Evolutionary conservation across 2,113 vertebrate genomes (phyloP).

Genomic region (Rhinopomastus cyanomelas): DNA sequence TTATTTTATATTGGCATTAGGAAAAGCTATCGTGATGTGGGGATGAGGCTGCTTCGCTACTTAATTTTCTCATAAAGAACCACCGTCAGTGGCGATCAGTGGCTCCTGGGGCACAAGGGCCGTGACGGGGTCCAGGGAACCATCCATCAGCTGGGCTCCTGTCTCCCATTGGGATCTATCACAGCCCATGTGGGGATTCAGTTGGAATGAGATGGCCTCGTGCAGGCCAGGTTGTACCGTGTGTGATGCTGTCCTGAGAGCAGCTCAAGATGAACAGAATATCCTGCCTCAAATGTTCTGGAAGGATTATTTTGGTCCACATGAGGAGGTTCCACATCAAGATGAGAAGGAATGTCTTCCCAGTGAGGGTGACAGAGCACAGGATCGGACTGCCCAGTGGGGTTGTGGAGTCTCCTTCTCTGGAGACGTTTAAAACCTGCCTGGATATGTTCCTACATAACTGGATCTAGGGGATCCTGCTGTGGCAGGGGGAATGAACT

Average conservation of each 20-base stretch:
- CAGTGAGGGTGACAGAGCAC: too few species aligned
- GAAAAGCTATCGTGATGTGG: background rate
- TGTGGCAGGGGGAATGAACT: too few species aligned
- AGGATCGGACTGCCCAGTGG: too few species aligned
- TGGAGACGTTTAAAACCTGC: too few species aligned
- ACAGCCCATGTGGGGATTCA: rapidly evolving
- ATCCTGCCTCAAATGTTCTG: background rate
- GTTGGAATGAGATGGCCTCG: rapidly evolving
- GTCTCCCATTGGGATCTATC: rapidly evolving
- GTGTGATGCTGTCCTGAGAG: background rate
- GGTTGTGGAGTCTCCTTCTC: too few species aligned
- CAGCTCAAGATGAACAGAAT: background rate
- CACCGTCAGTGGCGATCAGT: rapidly evolving
- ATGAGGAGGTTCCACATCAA: background rate
- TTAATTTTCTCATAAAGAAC: background rate
- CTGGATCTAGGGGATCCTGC: too few species aligned
- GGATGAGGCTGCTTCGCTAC: background rate
- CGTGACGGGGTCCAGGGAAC: background rate
- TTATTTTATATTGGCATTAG: background rate
- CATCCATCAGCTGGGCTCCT: background rate
- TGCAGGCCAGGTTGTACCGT: background rate
- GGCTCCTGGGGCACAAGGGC: background rate
- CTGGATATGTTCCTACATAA: too few species aligned
- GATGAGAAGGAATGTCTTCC: too few species aligned
- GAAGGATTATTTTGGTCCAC: background rate